These are phyloP conservation scores for Zootoca vivipara DNA, from an alignment of 2,113 vertebrate species.

Conservation along the genomic window DNA sequence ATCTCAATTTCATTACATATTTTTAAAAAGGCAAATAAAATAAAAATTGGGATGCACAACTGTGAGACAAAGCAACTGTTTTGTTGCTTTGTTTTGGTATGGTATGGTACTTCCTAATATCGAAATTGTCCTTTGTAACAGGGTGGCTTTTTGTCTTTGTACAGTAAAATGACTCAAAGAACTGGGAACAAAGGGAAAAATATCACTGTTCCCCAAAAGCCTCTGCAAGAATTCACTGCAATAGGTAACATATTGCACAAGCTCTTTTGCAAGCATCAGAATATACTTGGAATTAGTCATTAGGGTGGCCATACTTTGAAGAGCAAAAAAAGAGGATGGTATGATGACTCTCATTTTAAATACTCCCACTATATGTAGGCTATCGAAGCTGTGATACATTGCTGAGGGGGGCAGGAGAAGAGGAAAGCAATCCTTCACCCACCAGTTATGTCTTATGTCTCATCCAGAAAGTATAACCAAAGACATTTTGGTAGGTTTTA, in stretches of 20 bases:
- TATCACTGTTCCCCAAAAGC: not conserved
- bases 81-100: not conserved
- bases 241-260: not conserved
- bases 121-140: not conserved
- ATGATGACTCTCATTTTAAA: not conserved
- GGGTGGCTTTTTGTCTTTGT: not conserved
- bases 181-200: not conserved
- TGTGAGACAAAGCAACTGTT: too few relatives aligned
- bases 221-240: not conserved
- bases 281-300: not conserved
- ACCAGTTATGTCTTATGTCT: too few relatives aligned
- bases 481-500: too few relatives aligned
- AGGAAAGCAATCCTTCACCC: too few relatives aligned
- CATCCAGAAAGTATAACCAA: too few relatives aligned
- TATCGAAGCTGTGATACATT: not conserved
- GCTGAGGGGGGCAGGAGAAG: not conserved
- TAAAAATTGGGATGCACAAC: not conserved
- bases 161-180: not conserved
- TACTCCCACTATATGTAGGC: too few relatives aligned
- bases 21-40: not conserved
- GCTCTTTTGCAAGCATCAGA: not conserved
- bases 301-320: not conserved
- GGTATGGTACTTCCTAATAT: not conserved
- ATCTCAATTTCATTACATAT: not conserved
- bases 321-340: not conserved